These are phyloP conservation scores for Prenolepis imparis DNA, from an alignment of 2,888 invertebrate species.

Conservation along the genomic window DNA sequence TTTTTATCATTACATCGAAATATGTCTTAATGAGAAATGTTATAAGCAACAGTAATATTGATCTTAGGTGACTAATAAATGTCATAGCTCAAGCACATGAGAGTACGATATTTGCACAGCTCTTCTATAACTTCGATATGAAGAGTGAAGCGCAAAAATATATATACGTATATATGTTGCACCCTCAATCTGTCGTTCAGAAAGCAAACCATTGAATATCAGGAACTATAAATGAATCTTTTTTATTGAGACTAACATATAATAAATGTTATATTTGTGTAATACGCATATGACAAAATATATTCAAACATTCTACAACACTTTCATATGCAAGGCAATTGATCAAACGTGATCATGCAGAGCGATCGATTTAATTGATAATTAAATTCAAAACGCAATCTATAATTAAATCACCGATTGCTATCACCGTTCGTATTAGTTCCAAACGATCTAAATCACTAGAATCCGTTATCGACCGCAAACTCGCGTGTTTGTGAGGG, in stretches of 20 bases:
- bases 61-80: slow-evolving; percentile 66
- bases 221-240: slow-evolving; percentile 19
- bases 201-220: slow-evolving; percentile 57
- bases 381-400: slow-evolving; percentile 26
- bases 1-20: slow-evolving; percentile 16
- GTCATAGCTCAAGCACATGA: slow-evolving; percentile 56
- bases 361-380: slow-evolving; percentile 19
- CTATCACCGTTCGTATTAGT: slow-evolving; percentile 37
- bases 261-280: background rate
- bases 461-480: slow-evolving; percentile 43
- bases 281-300: background rate
- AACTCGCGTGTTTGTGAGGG: slow-evolving; percentile 23
- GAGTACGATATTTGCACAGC: slow-evolving; percentile 68
- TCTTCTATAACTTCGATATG: slow-evolving; percentile 63
- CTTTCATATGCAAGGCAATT: background rate
- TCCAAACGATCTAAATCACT: slow-evolving; percentile 39
- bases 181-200: slow-evolving; percentile 53
- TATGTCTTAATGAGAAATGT: slow-evolving; percentile 51
- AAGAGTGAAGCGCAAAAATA: slow-evolving; percentile 62
- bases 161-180: slow-evolving; percentile 52
- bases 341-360: background rate
- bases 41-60: slow-evolving; percentile 60
- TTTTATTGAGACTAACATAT: background rate
- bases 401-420: slow-evolving; percentile 48
- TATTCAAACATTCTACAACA: background rate